Evolutionary conservation across 2,888 invertebrate genomes (phyloP).

Genomic region (Dasypolia templi): DNA sequence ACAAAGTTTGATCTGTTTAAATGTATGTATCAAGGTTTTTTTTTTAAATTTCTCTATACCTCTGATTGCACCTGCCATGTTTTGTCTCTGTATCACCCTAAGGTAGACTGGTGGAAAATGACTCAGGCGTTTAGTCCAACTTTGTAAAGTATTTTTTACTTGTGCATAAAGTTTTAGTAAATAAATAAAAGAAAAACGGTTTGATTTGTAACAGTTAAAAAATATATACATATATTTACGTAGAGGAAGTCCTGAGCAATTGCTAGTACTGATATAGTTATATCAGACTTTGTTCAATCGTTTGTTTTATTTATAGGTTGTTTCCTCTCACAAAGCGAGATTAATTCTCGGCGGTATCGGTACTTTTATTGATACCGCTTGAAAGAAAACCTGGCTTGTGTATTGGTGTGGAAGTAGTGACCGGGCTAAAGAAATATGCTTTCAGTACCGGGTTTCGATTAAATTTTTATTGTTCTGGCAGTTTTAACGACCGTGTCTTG

Average conservation of each 20-base stretch:
- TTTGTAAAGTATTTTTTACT: too few species aligned
- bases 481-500: background rate
- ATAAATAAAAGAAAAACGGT: too few species aligned
- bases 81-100: too few species aligned
- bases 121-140: too few species aligned
- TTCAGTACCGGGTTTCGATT: slow-evolving; percentile 27
- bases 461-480: slow-evolving; percentile 27
- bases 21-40: too few species aligned
- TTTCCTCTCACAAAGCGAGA: slow-evolving; percentile 15
- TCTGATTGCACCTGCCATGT: too few species aligned
- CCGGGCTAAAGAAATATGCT: slow-evolving; percentile 28
- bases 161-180: too few species aligned
- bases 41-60: too few species aligned
- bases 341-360: slow-evolving; percentile 35
- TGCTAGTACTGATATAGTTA: slow-evolving; percentile 3
- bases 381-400: slow-evolving; percentile 30
- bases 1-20: too few species aligned
- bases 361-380: slow-evolving; percentile 44
- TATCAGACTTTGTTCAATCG: slow-evolving; percentile 27
- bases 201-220: too few species aligned
- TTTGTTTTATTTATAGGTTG: slow-evolving; percentile 43
- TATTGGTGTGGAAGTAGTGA: slow-evolving; percentile 33
- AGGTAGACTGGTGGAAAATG: too few species aligned
- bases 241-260: background rate
- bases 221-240: too few species aligned